Evolutionary conservation across 2,113 vertebrate genomes (phyloP).

Genomic region (Ciconia maguari): DNA sequence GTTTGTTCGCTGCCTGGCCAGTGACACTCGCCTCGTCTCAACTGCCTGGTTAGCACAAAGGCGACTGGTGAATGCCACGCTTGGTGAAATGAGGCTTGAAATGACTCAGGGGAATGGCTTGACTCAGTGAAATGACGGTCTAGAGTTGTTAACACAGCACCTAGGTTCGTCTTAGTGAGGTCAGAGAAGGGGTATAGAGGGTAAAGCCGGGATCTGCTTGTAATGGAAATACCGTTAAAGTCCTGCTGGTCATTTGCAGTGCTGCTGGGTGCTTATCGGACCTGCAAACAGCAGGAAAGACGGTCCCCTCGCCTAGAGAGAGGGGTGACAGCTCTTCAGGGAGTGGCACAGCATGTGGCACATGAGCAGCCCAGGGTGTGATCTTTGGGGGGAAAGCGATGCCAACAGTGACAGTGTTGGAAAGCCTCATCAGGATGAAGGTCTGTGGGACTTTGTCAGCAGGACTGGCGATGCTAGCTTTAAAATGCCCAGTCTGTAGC

Average conservation of each 20-base stretch:
- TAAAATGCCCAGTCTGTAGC: background rate
- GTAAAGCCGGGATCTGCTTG: background rate
- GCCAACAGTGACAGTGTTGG: fast-evolving
- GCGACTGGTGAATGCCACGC: background rate
- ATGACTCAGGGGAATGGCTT: background rate
- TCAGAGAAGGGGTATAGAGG: background rate
- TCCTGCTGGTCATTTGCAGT: background rate
- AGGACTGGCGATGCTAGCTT: background rate
- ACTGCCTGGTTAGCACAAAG: background rate
- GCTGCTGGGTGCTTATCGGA: background rate
- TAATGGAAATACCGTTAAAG: background rate
- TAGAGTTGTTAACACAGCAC: background rate
- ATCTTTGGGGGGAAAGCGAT: fast-evolving
- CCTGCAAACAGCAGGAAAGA: background rate
- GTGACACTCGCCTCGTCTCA: background rate
- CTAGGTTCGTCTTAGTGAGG: background rate
- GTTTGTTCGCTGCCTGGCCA: background rate
- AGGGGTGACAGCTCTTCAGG: background rate
- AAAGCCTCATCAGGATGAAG: background rate
- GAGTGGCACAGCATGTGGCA: fast-evolving
- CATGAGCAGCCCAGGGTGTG: fast-evolving
- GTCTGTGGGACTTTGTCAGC: too few species aligned
- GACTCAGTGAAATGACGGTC: background rate
- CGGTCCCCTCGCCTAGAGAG: background rate
- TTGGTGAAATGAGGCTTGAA: background rate